A percentile compares a stretch with the other conserved stretches of the same genome.
phyloP scores from a whole-genome alignment of 2,113 vertebrate species.

The Ploceus nigricollis region DNA sequence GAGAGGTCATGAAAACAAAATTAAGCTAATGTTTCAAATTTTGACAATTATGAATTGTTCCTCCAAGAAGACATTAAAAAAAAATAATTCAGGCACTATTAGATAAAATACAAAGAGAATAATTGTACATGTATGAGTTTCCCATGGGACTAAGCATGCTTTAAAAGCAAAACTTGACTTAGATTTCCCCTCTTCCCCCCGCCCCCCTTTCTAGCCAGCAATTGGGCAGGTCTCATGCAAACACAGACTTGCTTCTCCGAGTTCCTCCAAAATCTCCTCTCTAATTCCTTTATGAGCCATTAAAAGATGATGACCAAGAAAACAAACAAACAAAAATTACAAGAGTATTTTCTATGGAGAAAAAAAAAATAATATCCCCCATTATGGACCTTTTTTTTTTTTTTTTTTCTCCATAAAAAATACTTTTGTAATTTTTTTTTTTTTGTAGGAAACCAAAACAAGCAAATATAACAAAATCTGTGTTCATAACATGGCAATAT shows the following conservation, averaged over 20 bases:
- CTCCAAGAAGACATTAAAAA: slow-evolving; percentile 73
- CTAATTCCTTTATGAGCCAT: slow-evolving; percentile 53
- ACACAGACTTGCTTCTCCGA: slow-evolving; percentile 54
- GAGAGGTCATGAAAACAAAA: slow-evolving; percentile 80
- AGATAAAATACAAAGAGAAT: slow-evolving; percentile 77
- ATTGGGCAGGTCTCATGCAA: slow-evolving; percentile 70
- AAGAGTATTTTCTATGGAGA: not conserved
- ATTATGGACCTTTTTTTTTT: not conserved
- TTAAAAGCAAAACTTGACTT: slow-evolving; percentile 64
- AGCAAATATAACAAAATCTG: slow-evolving; percentile 76
- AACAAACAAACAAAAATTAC: slow-evolving; percentile 48
- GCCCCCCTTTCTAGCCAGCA: slow-evolving; percentile 23
- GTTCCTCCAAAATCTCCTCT: slow-evolving; percentile 59
- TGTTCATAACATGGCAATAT: slow-evolving; percentile 72
- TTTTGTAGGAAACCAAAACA: slow-evolving; percentile 70
- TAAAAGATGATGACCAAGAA: slow-evolving; percentile 59
- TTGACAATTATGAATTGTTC: slow-evolving; percentile 80
- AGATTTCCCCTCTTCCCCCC: slow-evolving; percentile 13
- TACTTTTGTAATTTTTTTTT: no score
- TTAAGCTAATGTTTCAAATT: slow-evolving; percentile 82
- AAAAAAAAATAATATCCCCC: slow-evolving; percentile 47
- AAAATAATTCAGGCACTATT: slow-evolving; percentile 75
- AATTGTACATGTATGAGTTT: slow-evolving; percentile 68
- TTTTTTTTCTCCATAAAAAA: no score
- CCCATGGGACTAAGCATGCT: slow-evolving; percentile 69